Evolutionary conservation across 1,140 invertebrate species (phyloP).

Genomic region (Mya arenaria): DNA sequence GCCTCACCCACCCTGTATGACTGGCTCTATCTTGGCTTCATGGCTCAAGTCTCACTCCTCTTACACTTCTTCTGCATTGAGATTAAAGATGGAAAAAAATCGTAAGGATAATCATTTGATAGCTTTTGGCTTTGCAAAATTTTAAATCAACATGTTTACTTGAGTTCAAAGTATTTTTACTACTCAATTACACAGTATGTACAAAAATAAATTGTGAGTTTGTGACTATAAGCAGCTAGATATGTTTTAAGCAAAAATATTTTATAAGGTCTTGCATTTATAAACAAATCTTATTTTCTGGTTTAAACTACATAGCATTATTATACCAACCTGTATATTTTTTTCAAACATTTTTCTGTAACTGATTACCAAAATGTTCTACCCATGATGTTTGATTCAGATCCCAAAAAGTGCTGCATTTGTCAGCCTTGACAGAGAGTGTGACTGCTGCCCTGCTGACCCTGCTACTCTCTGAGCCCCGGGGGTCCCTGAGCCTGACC

Average conservation of each 20-base stretch:
- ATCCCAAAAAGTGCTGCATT: constrained; percentile 88
- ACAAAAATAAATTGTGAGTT: no score
- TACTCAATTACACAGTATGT: no score
- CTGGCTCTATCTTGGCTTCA: constrained; percentile 96
- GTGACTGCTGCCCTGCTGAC: constrained; percentile 88
- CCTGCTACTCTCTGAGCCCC: constrained; percentile 88
- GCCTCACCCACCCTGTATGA: constrained; percentile 92
- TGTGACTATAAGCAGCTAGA: no score
- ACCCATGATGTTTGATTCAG: constrained; percentile 79
- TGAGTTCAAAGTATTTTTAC: neutral
- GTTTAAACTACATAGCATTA: no score
- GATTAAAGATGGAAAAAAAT: constrained; percentile 88
- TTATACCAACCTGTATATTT: no score
- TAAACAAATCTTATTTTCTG: no score
- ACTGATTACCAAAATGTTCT: no score
- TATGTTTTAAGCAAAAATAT: no score
- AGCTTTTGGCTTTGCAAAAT: neutral
- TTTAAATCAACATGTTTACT: neutral
- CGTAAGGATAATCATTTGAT: constrained; percentile 80
- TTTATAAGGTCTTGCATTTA: no score
- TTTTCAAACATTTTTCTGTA: no score
- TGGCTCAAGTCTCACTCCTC: constrained; percentile 92
- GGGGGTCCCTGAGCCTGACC: constrained; percentile 86
- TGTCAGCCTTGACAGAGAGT: constrained; percentile 92
- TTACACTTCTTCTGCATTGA: constrained; percentile 97